Evolutionary conservation across 1,140 invertebrate genomes (phyloP).

Genomic region (Bombus terrestris): DNA sequence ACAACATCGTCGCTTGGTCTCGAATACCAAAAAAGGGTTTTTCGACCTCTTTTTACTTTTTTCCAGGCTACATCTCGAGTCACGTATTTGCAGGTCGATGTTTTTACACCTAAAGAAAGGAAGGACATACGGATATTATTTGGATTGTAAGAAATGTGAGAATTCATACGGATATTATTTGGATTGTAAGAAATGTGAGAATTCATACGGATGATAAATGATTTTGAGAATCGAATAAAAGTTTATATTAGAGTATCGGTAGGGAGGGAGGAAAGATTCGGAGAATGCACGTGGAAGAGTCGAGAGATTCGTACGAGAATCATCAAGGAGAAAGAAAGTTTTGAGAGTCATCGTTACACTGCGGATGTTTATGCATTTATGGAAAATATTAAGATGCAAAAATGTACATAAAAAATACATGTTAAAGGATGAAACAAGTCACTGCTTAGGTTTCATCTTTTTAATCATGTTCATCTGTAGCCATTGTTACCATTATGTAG

Average conservation of each 20-base stretch:
- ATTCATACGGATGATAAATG: neutral
- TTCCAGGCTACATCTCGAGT: neutral
- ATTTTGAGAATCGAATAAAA: neutral
- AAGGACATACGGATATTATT: neutral
- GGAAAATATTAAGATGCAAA: neutral
- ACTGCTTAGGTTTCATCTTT: neutral
- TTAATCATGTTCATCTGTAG: neutral
- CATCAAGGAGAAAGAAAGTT: neutral
- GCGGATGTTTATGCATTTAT: neutral
- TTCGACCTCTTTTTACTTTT: neutral
- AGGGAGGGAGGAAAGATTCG: neutral
- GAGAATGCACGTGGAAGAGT: neutral
- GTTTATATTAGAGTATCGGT: neutral
- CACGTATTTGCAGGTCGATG: slow-evolving; percentile 14
- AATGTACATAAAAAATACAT: neutral
- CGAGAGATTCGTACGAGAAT: neutral
- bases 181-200: neutral
- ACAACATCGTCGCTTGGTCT: slow-evolving; percentile 33
- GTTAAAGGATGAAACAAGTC: neutral
- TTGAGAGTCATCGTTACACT: neutral
- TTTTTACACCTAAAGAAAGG: neutral
- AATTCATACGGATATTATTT: neutral
- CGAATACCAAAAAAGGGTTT: neutral
- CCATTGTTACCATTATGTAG: neutral
- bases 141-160: neutral